Percentiles rank a stretch among this genome's conserved stretches.
Evolutionary conservation across 2,888 invertebrate species (phyloP).

Genomic region (Laothoe populi): DNA sequence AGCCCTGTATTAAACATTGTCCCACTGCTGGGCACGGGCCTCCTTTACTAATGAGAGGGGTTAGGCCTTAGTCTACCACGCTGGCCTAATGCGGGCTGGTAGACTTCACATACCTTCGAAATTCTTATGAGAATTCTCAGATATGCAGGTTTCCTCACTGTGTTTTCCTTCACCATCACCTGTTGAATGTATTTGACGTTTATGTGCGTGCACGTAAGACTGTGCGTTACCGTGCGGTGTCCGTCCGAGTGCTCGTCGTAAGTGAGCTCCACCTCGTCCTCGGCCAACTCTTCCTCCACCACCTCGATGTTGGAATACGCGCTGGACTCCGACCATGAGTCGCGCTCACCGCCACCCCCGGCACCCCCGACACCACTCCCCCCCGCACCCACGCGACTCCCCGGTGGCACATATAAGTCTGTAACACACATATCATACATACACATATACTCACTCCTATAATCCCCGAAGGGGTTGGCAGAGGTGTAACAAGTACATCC

Average conservation of each 20-base stretch:
- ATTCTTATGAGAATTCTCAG: too few relatives aligned
- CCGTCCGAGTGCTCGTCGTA: slow-evolving; percentile 40
- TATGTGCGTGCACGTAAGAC: not conserved
- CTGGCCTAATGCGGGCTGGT: too few relatives aligned
- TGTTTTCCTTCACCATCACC: too few relatives aligned
- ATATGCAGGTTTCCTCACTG: too few relatives aligned
- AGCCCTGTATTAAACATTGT: too few relatives aligned
- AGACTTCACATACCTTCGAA: too few relatives aligned
- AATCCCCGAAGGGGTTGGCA: too few relatives aligned
- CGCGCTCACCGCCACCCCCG: slow-evolving; percentile 28
- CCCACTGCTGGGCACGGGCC: too few relatives aligned
- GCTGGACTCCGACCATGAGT: slow-evolving; percentile 38
- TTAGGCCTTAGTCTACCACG: too few relatives aligned
- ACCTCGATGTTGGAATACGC: slow-evolving; percentile 52
- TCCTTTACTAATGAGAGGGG: too few relatives aligned
- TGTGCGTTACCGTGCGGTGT: slow-evolving; percentile 11
- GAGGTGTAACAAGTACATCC: too few relatives aligned
- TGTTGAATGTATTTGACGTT: not conserved
- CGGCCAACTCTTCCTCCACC: slow-evolving; percentile 57
- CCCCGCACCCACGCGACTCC: slow-evolving; percentile 29
- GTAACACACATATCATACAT: not conserved
- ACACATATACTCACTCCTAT: too few relatives aligned
- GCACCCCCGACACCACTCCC: slow-evolving; percentile 19
- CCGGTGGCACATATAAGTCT: slow-evolving; percentile 28
- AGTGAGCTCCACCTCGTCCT: slow-evolving; percentile 61